Base-by-base conservation (phyloP, 2,888 invertebrate genomes). In the Thymelicus lineola region DNA sequence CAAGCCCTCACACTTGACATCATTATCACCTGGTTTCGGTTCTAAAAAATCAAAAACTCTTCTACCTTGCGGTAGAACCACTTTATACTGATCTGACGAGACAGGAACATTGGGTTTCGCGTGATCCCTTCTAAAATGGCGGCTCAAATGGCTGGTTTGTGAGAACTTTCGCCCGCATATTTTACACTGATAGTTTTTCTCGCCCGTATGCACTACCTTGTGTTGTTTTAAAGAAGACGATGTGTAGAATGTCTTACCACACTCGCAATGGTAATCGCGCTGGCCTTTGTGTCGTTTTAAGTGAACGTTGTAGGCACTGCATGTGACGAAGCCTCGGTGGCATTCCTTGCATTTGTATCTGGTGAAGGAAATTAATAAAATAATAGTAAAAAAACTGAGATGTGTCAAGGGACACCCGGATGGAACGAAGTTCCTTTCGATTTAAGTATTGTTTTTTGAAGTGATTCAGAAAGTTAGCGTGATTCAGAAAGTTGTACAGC, bases 241-340 rank as follows among this genome's bases (percentile, higher is more conserved):
- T 0, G 93, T 93, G 82, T 91, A 93, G 79, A 93, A 93, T 0
- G 88, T 88, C 70, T 93, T 93, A 6, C 93, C 93, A 50, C 93
- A 93, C 48, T 93, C 94, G 73, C 93, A 93, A 46, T 78, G 84
- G 74, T 93, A 89, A 80, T 93, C 93, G 0, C 89, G 76, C 71
- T 93, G 94, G 0, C 93, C 93, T 75, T 89, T 89, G 74, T 93
- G 93, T 0, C 93, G 78, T 69, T 93, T 93, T 0, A 92, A 9
- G 72, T 93, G 93, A 0, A 93, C 87, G 60, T 88, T 91, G 77
- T 85, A 93, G 0, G 93, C 84, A 70, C 93, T 93, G 74, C 87
- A 86, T 0, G 93, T 90, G 0, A 93, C 87, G 75, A 93, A 93
- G 0, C 93, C 94, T 0, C 91, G 85, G 6, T 86, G 82, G 66